Conservation (phyloP, 2,888 invertebrate species). For the Acleris holmiana region DNA sequence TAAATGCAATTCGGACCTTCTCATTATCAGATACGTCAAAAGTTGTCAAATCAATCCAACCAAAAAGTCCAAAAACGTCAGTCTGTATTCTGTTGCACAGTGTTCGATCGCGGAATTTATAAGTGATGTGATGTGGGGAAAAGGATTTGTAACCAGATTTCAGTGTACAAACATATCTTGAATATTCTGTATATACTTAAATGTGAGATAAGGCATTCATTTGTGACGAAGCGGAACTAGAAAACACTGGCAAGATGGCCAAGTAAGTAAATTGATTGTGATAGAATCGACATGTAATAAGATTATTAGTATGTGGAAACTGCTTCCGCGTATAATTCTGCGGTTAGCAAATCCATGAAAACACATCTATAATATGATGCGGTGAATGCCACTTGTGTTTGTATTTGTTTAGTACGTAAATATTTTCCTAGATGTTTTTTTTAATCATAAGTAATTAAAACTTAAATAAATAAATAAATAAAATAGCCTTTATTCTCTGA, state of each 20-base stretch:
- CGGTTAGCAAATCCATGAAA: too few relatives aligned
- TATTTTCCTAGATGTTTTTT: too few relatives aligned
- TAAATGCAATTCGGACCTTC: conserved; percentile 11
- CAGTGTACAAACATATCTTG: conserved; percentile 37
- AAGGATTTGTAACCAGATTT: conserved; percentile 47
- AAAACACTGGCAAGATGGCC: conserved; percentile 65
- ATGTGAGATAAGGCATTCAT: conserved; percentile 52
- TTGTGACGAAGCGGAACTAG: conserved; percentile 41
- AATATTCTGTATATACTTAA: conserved; percentile 39
- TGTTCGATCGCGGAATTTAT: conserved; percentile 42
- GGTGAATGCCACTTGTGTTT: too few relatives aligned
- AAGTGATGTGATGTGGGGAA: conserved; percentile 48
- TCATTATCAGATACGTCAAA: conserved; percentile 24
- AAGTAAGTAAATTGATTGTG: conserved; percentile 64
- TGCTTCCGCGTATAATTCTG: too few relatives aligned
- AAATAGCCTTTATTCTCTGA: too few relatives aligned
- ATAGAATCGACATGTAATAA: conserved; percentile 29
- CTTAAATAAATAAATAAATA: too few relatives aligned
- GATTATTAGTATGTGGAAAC: conserved; percentile 16
- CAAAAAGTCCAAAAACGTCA: conserved; percentile 22
- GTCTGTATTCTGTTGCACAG: conserved; percentile 22
- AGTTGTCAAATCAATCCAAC: conserved; percentile 31
- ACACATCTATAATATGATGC: too few relatives aligned
- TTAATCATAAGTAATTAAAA: too few relatives aligned
- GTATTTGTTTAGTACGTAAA: too few relatives aligned